Conservation (phyloP, 2,797 vertebrate genomes). For the Forpus xanthops region DNA sequence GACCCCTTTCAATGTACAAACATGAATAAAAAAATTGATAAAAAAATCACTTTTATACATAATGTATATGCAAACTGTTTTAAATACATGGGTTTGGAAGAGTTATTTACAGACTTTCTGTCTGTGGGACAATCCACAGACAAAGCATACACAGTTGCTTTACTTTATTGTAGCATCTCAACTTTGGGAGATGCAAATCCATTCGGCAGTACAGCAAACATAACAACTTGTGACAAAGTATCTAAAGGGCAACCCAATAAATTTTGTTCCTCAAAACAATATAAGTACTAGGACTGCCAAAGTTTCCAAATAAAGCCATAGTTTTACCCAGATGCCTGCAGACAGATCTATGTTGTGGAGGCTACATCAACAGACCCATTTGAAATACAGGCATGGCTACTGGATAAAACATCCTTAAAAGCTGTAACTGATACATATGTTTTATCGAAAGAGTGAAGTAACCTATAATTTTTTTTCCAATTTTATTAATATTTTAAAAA, state of each 20-base stretch:
- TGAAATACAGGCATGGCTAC: slow-evolving; percentile 27
- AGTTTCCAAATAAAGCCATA: slow-evolving; percentile 63
- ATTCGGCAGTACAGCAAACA: slow-evolving; percentile 76
- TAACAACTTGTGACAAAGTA: slow-evolving; percentile 70
- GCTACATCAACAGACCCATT: slow-evolving; percentile 26
- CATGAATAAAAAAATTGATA: slow-evolving; percentile 89
- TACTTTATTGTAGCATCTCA: slow-evolving; percentile 73
- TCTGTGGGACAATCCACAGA: slow-evolving; percentile 81
- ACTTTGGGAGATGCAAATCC: slow-evolving; percentile 76
- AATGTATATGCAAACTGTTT: slow-evolving; percentile 91
- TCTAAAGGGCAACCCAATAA: slow-evolving; percentile 71
- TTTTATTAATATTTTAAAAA: slow-evolving; percentile 90
- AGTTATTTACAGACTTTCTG: slow-evolving; percentile 89
- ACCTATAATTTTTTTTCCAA: slow-evolving; percentile 83
- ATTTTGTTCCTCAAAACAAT: slow-evolving; percentile 73
- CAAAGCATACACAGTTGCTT: slow-evolving; percentile 74
- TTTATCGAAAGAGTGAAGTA: slow-evolving; percentile 81
- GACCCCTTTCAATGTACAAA: slow-evolving; percentile 89
- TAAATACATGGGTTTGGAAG: slow-evolving; percentile 88
- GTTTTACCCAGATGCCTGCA: slow-evolving; percentile 68
- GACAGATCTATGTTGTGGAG: slow-evolving; percentile 40
- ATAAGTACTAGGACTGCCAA: slow-evolving; percentile 79
- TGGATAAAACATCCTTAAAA: slow-evolving; percentile 58
- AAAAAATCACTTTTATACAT: slow-evolving; percentile 95
- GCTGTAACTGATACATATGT: slow-evolving; percentile 62